phyloP scores from a whole-genome alignment of 2,113 vertebrate genomes.

The Trematocara marginatum region DNA sequence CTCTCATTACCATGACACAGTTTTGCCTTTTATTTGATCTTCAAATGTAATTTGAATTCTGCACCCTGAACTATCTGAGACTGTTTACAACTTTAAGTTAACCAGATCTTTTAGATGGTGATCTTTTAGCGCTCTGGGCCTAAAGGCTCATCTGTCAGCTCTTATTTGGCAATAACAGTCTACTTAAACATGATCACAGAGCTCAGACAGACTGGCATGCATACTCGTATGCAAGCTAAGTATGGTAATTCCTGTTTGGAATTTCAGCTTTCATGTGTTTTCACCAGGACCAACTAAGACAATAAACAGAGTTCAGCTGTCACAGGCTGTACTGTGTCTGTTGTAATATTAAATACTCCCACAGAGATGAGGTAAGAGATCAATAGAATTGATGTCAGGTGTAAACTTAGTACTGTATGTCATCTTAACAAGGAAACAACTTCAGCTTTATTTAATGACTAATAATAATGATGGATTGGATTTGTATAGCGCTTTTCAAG shows the following conservation, averaged over 20 bases:
- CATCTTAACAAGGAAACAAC: background rate
- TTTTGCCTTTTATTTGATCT: background rate
- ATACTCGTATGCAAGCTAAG: background rate
- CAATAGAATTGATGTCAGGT: background rate
- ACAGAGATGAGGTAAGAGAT: background rate
- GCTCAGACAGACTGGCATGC: background rate
- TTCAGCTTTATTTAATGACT: background rate
- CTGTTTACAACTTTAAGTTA: background rate
- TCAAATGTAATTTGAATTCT: background rate
- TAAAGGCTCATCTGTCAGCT: background rate
- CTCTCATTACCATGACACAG: background rate
- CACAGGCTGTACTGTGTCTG: background rate
- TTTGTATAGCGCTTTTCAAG: too few species aligned
- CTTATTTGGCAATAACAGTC: background rate
- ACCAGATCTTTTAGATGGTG: background rate
- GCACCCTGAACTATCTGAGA: background rate
- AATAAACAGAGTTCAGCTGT: background rate
- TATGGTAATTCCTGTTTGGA: background rate
- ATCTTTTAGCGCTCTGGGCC: background rate
- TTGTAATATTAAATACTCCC: slow-evolving; percentile 1
- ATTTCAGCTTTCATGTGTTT: slow-evolving; percentile 16
- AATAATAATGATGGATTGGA: too few species aligned
- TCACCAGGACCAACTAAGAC: slow-evolving; percentile 17
- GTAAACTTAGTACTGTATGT: background rate
- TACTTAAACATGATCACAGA: slow-evolving; percentile 25